A percentile compares a stretch with the other conserved stretches of the same genome.
Conservation (phyloP, 1,140 invertebrate species). For the Drosophila nigromelanica region DNA sequence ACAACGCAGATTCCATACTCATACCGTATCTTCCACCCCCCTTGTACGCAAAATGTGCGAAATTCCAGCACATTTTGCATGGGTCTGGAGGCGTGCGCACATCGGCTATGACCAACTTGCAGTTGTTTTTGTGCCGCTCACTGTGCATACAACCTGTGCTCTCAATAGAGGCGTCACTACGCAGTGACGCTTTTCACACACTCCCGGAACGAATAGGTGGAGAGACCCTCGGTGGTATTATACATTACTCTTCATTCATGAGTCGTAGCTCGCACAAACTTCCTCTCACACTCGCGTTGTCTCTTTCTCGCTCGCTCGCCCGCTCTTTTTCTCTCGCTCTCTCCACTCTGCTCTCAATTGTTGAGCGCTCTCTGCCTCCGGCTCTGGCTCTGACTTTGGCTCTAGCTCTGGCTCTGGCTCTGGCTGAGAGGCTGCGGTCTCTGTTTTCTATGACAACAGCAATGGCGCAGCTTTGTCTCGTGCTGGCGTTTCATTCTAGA, state of each 20-base stretch:
- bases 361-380: conserved; percentile 30
- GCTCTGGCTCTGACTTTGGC: conserved; percentile 2
- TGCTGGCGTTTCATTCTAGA: conserved; percentile 64
- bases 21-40: not conserved
- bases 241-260: not conserved
- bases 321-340: not conserved
- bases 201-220: conserved; percentile 19
- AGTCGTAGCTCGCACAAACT: not conserved
- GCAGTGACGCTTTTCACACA: conserved; percentile 49
- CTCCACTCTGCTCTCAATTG: conserved; percentile 23
- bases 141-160: not conserved
- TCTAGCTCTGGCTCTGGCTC: not conserved
- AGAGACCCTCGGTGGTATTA: conserved; percentile 3
- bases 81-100: conserved; percentile 17
- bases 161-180: conserved; percentile 44
- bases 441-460: conserved; percentile 33
- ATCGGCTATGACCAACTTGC: conserved; percentile 6
- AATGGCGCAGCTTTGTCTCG: conserved; percentile 53
- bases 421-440: conserved; percentile 53
- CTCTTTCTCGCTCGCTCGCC: not conserved
- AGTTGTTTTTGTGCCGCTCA: conserved; percentile 4
- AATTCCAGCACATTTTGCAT: conserved; percentile 30
- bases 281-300: not conserved
- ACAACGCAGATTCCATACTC: not conserved
- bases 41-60: conserved; percentile 5